Evolutionary conservation across 1,140 invertebrate species (phyloP), one percentile per base, ranked within the genome.

Genomic region (Arion vulgaris): DNA sequence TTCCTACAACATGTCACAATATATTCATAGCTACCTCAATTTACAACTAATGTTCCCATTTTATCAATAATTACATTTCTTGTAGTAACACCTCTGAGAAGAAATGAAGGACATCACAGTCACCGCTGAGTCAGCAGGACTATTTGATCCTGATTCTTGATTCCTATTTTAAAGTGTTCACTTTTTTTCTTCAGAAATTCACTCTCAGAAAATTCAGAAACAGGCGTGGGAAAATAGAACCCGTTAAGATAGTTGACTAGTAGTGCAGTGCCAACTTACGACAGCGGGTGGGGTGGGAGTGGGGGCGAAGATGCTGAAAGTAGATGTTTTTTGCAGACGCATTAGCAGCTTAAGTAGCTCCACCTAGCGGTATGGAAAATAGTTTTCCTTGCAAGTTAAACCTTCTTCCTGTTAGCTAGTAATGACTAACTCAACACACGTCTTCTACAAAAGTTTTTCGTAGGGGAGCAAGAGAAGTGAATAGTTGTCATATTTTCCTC

Each of bases 321-420:
- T 41, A 73, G 41, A 49, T 73, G 41, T 41, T 73, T 57, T 39
- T 73, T 41, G 71, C 71, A 41, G 71, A 73, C 7, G 71, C 38
- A 39, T 66, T 66, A 41, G 71, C 71, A 7, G 7, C 71, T 11
- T 38, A 73, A 49, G n/a, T 73, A 49, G 23, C 71, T 41, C 1
- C 38, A 41, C 71, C 32, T 38, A 49, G 5, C 71, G 71, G n/a
- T 38, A 7, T 73, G 38, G 41, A 39, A 26, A 73, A 73, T 39
- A 73, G 71, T 39, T 73, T 73, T 73, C 15, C 26, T 2, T 36
- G 28, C 62, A 66, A 28, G 28, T 57, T 28, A 13, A 57, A 9
- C 26, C 15, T 15, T 57, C 53, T 11, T 19, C 53, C 4, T 23
- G n/a, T n/a, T 34, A 66, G 17, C 32, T 7, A 19, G 2, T 23